phyloP scores from a whole-genome alignment of 2,888 invertebrate species.

The Philereme vetulata region DNA sequence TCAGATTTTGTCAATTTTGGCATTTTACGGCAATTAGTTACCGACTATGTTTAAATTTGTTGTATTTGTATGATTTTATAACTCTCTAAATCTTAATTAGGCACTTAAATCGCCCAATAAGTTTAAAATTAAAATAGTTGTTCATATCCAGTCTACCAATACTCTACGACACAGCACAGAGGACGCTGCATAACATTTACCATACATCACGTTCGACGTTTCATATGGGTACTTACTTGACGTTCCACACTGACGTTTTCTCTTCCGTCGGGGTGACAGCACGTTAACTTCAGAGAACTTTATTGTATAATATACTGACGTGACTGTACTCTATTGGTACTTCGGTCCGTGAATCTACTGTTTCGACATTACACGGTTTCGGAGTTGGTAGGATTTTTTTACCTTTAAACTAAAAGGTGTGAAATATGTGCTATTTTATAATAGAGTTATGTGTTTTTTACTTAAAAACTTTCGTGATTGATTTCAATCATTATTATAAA shows the following conservation, averaged over 20 bases:
- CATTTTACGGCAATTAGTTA: too few species aligned
- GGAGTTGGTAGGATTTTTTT: constrained; percentile 3
- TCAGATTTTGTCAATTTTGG: too few species aligned
- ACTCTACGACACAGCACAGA: constrained; percentile 46
- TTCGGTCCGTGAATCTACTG: constrained; percentile 32
- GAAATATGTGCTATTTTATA: too few species aligned
- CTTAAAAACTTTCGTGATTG: too few species aligned
- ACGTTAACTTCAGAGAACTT: constrained; percentile 65
- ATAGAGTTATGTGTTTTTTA: too few species aligned
- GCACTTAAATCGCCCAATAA: too few species aligned
- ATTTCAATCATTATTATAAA: too few species aligned
- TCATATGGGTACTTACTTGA: constrained; percentile 49
- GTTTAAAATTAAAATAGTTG: not conserved
- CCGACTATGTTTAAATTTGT: too few species aligned
- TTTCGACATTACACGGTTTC: constrained; percentile 32
- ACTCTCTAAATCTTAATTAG: too few species aligned
- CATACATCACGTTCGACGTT: constrained; percentile 77
- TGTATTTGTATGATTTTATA: too few species aligned
- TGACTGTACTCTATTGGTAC: constrained; percentile 32
- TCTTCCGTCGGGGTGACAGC: constrained; percentile 73
- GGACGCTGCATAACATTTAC: constrained; percentile 71
- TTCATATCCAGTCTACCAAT: constrained; percentile 43
- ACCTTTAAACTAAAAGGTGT: too few species aligned
- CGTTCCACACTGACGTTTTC: constrained; percentile 71
- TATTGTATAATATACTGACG: constrained; percentile 51